These are phyloP conservation scores for Orgyia antiqua DNA, from an alignment of 2,888 invertebrate species.

Conservation along the genomic window DNA sequence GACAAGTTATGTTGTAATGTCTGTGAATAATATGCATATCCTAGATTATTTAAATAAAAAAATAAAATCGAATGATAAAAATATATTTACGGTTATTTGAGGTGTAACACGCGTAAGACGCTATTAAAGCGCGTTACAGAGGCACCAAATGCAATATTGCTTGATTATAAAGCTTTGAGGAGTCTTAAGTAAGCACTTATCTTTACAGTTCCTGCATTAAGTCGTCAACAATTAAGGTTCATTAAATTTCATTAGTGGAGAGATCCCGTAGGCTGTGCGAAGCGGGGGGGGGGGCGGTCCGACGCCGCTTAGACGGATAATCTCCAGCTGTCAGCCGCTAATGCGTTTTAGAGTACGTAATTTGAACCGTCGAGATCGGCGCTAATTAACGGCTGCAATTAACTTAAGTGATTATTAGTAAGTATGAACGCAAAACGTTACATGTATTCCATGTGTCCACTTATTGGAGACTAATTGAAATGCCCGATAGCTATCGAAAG, in stretches of 20 bases:
- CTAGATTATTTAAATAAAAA: too few relatives aligned
- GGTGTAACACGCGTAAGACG: too few relatives aligned
- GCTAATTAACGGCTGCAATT: slow-evolving; percentile 76
- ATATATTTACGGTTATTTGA: slow-evolving; percentile 24
- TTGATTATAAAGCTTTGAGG: slow-evolving; percentile 53
- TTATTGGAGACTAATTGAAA: slow-evolving; percentile 20
- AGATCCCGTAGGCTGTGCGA: slow-evolving; percentile 52
- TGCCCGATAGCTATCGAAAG: slow-evolving; percentile 11
- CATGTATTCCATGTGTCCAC: slow-evolving; percentile 28
- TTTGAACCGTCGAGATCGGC: slow-evolving; percentile 76
- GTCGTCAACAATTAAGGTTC: slow-evolving; percentile 76
- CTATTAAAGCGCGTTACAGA: too few relatives aligned
- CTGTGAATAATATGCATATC: too few relatives aligned
- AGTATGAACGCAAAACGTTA: slow-evolving; percentile 49
- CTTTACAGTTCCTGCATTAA: slow-evolving; percentile 70
- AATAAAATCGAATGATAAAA: too few relatives aligned
- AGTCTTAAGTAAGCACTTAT: slow-evolving; percentile 58
- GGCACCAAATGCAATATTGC: slow-evolving; percentile 26
- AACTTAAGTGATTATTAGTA: slow-evolving; percentile 75
- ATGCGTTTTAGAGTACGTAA: slow-evolving; percentile 79
- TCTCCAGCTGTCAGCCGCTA: slow-evolving; percentile 76
- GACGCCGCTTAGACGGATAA: slow-evolving; percentile 74
- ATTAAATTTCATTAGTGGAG: slow-evolving; percentile 74
- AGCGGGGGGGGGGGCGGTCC: slow-evolving; percentile 41
- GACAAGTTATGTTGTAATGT: too few relatives aligned